A percentile compares a stretch with the other conserved stretches of the same genome.
phyloP scores from a whole-genome alignment of 2,797 vertebrate genomes.

The Balearica regulorum region DNA sequence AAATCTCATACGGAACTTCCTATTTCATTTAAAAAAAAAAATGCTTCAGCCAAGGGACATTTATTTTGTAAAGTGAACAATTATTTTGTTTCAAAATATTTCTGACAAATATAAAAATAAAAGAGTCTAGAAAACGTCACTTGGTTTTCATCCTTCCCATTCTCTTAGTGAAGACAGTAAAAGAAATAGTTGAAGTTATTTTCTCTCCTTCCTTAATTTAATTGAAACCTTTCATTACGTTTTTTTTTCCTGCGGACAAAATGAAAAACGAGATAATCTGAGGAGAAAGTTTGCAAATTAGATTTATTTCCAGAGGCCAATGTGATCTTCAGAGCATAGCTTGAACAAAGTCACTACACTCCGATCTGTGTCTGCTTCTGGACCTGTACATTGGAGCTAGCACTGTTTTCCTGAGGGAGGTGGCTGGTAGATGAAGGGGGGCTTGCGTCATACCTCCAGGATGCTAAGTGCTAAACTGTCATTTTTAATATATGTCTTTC shows the following conservation, averaged over 20 bases:
- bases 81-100: not conserved
- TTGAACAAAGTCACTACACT: not conserved
- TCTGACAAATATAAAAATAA: not conserved
- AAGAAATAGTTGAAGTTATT: not conserved
- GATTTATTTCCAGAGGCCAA: not conserved
- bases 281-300: not conserved
- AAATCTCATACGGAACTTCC: not conserved
- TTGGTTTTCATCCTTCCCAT: not conserved
- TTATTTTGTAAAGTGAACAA: not conserved
- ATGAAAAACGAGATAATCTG: not conserved
- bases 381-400: not conserved
- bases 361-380: not conserved
- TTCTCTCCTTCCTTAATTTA: not conserved
- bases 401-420: not conserved
- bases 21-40: not conserved
- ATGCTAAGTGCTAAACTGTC: not conserved
- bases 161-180: not conserved
- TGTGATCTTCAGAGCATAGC: not conserved
- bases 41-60: not conserved
- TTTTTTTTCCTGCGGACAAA: not conserved
- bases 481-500: not conserved
- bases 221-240: not conserved
- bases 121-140: not conserved
- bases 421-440: not conserved
- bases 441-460: not conserved